A percentile compares a stretch with the other conserved stretches of the same genome.
Evolutionary conservation across 2,113 vertebrate species (phyloP).

Genomic region (Lagopus muta): DNA sequence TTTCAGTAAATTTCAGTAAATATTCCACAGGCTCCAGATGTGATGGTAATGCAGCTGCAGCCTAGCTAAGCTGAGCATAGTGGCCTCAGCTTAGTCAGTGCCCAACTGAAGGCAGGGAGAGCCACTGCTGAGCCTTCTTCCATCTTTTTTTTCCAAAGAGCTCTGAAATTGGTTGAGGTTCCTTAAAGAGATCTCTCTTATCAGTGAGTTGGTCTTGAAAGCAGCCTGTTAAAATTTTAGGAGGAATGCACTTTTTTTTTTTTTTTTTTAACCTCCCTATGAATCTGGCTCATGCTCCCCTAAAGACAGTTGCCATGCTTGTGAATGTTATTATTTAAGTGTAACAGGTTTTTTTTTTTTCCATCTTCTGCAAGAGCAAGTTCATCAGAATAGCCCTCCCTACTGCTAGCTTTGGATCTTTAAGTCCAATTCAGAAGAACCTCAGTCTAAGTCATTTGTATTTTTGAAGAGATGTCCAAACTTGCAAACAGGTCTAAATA

Average conservation of each 20-base stretch:
- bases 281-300: neutral
- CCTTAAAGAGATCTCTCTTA: neutral
- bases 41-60: neutral
- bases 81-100: neutral
- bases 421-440: neutral
- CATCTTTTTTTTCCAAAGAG: neutral
- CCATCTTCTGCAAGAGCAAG: neutral
- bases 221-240: neutral
- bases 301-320: neutral
- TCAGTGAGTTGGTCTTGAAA: neutral
- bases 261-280: neutral
- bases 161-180: neutral
- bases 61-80: neutral
- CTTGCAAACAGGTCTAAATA: neutral
- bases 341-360: neutral
- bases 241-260: neutral
- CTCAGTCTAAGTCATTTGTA: neutral
- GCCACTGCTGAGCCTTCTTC: neutral
- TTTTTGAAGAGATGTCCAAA: neutral
- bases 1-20: too few species aligned
- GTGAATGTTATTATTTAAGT: neutral
- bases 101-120: neutral
- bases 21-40: too few species aligned
- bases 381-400: neutral
- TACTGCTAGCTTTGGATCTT: neutral